Conservation (phyloP, 2,113 vertebrate species). For the Connochaetes taurinus region DNA sequence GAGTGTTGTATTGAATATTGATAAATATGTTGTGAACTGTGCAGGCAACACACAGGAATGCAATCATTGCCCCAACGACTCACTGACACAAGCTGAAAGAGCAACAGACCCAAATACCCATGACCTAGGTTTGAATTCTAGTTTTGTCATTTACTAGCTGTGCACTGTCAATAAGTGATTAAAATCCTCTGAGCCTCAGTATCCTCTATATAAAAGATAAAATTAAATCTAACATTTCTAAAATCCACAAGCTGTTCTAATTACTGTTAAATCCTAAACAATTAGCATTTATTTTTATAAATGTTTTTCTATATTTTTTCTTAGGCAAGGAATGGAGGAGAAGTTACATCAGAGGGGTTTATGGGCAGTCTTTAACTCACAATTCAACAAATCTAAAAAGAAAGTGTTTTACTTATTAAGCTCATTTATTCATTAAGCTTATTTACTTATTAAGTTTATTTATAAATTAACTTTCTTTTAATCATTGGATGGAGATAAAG, state of each 20-base stretch:
- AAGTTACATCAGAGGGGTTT: background rate
- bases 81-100: background rate
- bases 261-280: background rate
- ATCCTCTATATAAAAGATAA: background rate
- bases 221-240: background rate
- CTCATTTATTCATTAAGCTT: background rate
- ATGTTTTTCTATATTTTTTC: background rate
- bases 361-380: background rate
- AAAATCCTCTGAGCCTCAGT: background rate
- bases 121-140: background rate
- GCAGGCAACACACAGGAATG: background rate
- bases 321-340: background rate
- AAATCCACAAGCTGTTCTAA: background rate
- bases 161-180: background rate
- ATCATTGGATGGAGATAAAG: background rate
- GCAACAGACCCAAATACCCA: background rate
- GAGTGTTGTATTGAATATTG: background rate
- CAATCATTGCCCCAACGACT: background rate
- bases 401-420: background rate
- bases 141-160: background rate
- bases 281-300: background rate
- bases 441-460: background rate
- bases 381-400: background rate
- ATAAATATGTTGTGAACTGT: background rate
- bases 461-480: background rate